A percentile compares a stretch with the other conserved stretches of the same genome.
These are phyloP conservation scores for Philereme vetulata DNA, from an alignment of 2,888 invertebrate genomes.

Conservation along the genomic window DNA sequence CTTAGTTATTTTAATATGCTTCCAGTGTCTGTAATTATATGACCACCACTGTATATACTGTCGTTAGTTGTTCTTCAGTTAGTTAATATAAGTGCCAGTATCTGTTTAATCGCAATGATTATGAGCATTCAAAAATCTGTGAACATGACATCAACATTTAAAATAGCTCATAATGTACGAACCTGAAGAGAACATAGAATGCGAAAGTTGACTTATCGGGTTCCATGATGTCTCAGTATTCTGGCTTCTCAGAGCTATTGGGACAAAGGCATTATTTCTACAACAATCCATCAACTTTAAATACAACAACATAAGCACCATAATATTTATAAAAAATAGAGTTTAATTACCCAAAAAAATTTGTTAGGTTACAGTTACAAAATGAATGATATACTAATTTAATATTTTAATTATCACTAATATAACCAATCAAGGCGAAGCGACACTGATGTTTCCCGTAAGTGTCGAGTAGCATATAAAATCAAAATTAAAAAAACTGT, in stretches of 20 bases:
- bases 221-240: constrained; percentile 62
- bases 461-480: no score
- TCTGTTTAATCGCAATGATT: no score
- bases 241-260: constrained; percentile 61
- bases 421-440: no score
- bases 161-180: constrained; percentile 53
- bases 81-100: no score
- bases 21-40: no score
- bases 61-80: no score
- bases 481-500: no score
- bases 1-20: no score
- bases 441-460: no score
- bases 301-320: neutral
- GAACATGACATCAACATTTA: constrained; percentile 8
- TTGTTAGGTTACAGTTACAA: neutral
- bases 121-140: no score
- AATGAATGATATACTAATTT: neutral
- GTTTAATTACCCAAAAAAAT: neutral
- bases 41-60: no score
- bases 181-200: constrained; percentile 65
- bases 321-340: neutral
- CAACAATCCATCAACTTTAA: constrained; percentile 33
- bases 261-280: constrained; percentile 39
- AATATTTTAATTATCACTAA: no score
- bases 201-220: constrained; percentile 65